Evolutionary conservation across 2,888 invertebrate species (phyloP), one percentile per base, ranked within the genome.

Genomic region (Lamproptera curius): DNA sequence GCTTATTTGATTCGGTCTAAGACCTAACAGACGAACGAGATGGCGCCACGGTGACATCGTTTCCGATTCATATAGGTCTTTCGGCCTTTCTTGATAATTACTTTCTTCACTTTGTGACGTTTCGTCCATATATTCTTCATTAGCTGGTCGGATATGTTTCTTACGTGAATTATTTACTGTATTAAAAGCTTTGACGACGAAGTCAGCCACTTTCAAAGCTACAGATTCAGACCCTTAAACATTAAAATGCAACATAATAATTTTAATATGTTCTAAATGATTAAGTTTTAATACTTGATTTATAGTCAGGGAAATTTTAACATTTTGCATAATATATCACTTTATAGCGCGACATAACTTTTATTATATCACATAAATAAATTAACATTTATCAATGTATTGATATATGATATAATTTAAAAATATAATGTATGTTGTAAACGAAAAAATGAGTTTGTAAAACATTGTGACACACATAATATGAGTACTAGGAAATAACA

Each of bases 1-100:
- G 20, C 94, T 93, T 51, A 95, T 89, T 76, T 94, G 94, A 46
- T 90, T 90, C 0, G 92, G 89, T 69, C 95, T 93, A 42, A 96
- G 88, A 14, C 95, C 95, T 57, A 96, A 88, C 46, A 95, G 76
- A 38, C 91, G 88, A 53, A 95, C 89, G 58, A 94, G 88, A 45
- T 82, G 72, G 42, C 71, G 67, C 52, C 76, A 59, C 34, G 85
- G 79, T 11, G 78, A 73, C 62, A 78, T 59, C n/a, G 81, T 89
- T 36, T 91, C 71, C 33, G 91, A 90, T 41, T 93, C 91, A 59
- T 76, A 59, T 0, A 73, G 51, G 28, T 73, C 61, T 52, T 58
- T 64, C 16, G 73, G 72, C 38, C 67, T 71, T 20, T 76, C 71
- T 41, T 69, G 55, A 6, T 61, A 55, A 38, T 58, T 62, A 39